These are phyloP conservation scores for Ennomos fuscantarius DNA, from an alignment of 2,888 invertebrate genomes.

Conservation along the genomic window DNA sequence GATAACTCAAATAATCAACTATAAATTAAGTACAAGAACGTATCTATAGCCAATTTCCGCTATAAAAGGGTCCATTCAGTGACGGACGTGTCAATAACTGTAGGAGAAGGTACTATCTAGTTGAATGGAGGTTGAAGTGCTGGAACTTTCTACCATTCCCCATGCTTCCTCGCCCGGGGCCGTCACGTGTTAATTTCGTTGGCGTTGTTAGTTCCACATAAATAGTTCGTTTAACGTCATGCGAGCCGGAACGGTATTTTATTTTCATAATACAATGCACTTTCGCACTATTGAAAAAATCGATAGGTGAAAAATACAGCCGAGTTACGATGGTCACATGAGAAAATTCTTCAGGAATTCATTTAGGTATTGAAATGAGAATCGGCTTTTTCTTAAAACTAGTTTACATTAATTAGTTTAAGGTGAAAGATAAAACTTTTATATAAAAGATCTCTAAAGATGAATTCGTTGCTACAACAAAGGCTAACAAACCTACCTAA, in stretches of 20 bases:
- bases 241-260: neutral
- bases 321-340: no score
- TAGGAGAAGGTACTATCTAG: conserved; percentile 6
- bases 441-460: no score
- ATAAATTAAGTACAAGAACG: neutral
- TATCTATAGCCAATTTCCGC: conserved; percentile 1
- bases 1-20: no score
- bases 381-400: no score
- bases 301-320: no score
- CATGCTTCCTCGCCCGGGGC: conserved; percentile 36
- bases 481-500: no score
- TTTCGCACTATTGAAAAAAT: neutral
- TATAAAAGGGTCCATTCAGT: conserved; percentile 15
- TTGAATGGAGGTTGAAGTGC: conserved; percentile 27
- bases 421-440: no score
- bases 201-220: conserved; percentile 32
- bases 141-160: conserved; percentile 43
- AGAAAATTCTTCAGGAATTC: no score
- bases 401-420: no score
- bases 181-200: conserved; percentile 36
- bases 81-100: conserved; percentile 21
- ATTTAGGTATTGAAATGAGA: no score
- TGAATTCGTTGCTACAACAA: no score
- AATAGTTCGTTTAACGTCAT: conserved; percentile 24
- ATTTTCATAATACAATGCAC: no score